phyloP scores from a whole-genome alignment of 2,113 vertebrate genomes.

The Ochotona curzoniae region DNA sequence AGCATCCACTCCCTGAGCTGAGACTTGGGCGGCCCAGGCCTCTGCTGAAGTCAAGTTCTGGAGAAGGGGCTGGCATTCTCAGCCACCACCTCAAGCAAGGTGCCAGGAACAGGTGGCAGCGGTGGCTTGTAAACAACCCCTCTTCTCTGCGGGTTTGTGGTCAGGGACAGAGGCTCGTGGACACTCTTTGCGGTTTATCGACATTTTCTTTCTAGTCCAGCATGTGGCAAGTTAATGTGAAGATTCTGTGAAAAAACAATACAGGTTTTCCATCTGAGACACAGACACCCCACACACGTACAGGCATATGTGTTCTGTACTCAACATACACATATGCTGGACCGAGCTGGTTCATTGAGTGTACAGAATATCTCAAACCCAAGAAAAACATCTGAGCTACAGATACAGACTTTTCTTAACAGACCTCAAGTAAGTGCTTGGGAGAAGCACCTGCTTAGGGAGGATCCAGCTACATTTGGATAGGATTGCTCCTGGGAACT shows the following conservation, averaged over 20 bases:
- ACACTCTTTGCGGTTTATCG: not conserved
- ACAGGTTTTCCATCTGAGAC: not conserved
- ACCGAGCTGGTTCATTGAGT: not conserved
- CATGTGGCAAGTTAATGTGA: too few species aligned
- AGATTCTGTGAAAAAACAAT: not conserved
- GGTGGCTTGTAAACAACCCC: not conserved
- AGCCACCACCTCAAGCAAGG: not conserved
- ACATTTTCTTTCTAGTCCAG: not conserved
- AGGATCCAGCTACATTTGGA: not conserved
- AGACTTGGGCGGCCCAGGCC: fast-evolving
- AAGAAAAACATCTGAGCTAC: not conserved
- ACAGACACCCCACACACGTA: fast-evolving
- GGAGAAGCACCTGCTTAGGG: not conserved
- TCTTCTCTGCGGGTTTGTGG: not conserved
- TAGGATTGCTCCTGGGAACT: not conserved
- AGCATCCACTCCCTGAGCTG: fast-evolving
- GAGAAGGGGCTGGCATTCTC: not conserved
- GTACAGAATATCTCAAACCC: not conserved
- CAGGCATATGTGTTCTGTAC: not conserved
- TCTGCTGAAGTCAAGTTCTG: not conserved
- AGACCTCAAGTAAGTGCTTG: not conserved
- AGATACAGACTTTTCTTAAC: not conserved
- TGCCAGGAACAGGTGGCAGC: fast-evolving
- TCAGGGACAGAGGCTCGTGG: not conserved
- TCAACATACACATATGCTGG: fast-evolving